A percentile compares a stretch with the other conserved stretches of the same genome.
Evolutionary conservation across 2,113 vertebrate species (phyloP).

Genomic region (Podocnemis expansa): DNA sequence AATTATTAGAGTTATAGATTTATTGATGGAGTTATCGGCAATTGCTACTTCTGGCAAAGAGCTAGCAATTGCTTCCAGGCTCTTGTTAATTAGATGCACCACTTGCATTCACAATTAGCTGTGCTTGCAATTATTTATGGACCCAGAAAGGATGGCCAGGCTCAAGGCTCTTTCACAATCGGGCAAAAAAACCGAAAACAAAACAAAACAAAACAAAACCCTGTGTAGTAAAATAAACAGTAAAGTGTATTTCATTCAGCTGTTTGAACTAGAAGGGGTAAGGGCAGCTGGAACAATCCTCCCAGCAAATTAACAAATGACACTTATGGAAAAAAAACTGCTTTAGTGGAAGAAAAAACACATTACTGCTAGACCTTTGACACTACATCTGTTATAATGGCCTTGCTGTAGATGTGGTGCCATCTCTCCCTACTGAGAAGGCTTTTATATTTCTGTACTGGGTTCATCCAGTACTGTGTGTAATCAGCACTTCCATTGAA

Average conservation of each 20-base stretch:
- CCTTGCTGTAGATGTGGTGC: neutral
- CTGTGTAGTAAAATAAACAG: slow-evolving; percentile 12
- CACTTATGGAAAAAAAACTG: slow-evolving; percentile 3
- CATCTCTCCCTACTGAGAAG: neutral
- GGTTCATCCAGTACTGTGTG: neutral
- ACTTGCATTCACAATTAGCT: neutral
- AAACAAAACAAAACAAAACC: too few species aligned
- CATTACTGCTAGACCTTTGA: slow-evolving; percentile 29
- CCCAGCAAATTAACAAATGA: slow-evolving; percentile 32
- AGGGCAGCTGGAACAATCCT: slow-evolving; percentile 8
- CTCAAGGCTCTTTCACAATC: neutral
- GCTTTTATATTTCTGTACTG: neutral
- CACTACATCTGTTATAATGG: slow-evolving; percentile 6
- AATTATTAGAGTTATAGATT: neutral
- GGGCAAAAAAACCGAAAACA: neutral
- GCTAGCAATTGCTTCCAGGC: neutral
- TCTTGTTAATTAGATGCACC: neutral
- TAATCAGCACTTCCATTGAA: neutral
- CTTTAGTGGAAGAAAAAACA: neutral
- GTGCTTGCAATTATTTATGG: neutral
- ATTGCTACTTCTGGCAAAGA: fast-evolving
- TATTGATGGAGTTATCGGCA: neutral
- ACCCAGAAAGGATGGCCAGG: neutral
- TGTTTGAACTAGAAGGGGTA: neutral
- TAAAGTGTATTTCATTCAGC: neutral